Evolutionary conservation across 1,140 invertebrate genomes (phyloP), one percentile per base, ranked within the genome.

Genomic region (Meloidogyne floridensis): DNA sequence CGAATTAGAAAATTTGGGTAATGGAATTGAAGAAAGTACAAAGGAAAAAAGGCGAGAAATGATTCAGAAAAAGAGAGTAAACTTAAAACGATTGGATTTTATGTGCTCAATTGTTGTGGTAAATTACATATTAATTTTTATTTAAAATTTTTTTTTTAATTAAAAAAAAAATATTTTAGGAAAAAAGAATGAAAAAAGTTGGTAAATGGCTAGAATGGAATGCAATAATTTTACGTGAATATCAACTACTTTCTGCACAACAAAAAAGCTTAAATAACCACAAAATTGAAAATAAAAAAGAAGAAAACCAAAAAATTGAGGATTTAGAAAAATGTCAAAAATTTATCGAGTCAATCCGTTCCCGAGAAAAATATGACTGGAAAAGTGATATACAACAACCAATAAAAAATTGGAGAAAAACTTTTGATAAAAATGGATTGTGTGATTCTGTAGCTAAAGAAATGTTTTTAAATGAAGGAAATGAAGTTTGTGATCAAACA

Each of bases 361-460:
- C n/a, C 0, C 59, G 59, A n/a, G 59, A 65, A 65, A 65, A 65
- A 65, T 65, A 65, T 65, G 59, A 65, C n/a, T 65, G 59, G 59
- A 65, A 65, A 65, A 65, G n/a, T 65, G 59, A 65, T 18, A 65
- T 65, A 65, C 4, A 65, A 65, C 15, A 65, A 65, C 59, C 59
- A 65, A 65, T 65, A 65, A 65, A 65, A 65, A 65, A 65, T 65
- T 65, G 59, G 59, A 65, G 59, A 65, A 65, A 65, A 65, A 65
- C 59, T 65, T 65, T 65, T 65, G 59, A 65, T 65, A 65, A 65
- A 65, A 65, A 65, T 65, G 59, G 59, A n/a, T 65, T 65, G 7
- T 65, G 59, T 65, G 59, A 65, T 65, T n/a, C 6, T n/a, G n/a
- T 65, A 6, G 59, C 59, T n/a, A 65, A 65, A 65, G 59, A 65